Evolutionary conservation across 2,797 vertebrate species (phyloP).

Genomic region (Chanos chanos): DNA sequence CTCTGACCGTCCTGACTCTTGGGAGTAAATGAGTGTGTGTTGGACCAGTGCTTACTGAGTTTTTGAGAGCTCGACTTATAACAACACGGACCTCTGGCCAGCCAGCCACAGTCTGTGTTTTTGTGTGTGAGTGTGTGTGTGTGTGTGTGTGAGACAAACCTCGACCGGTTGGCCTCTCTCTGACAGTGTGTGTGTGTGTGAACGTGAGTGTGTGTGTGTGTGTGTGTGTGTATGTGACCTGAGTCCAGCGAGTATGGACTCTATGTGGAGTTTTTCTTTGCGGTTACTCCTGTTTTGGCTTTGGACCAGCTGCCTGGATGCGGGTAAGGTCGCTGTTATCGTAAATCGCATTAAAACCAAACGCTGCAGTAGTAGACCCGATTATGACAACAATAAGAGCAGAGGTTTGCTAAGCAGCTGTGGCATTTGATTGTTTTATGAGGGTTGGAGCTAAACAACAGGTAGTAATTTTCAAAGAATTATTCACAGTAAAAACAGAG

Average conservation of each 20-base stretch:
- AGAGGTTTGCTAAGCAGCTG: too few species aligned
- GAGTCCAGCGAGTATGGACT: constrained; percentile 62
- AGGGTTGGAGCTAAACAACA: too few species aligned
- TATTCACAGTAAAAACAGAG: too few species aligned
- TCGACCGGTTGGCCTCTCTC: too few species aligned
- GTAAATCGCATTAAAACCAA: not conserved
- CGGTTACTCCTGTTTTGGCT: constrained; percentile 51
- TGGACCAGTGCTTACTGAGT: too few species aligned
- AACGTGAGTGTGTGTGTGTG: not conserved
- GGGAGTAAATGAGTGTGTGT: constrained; percentile 4
- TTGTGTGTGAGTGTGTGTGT: not conserved
- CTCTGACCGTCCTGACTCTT: not conserved
- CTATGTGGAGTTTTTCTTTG: constrained; percentile 48
- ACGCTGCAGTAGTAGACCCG: not conserved
- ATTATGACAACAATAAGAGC: not conserved
- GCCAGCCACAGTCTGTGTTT: too few species aligned
- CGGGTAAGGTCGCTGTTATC: constrained; percentile 57
- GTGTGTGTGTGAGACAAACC: not conserved
- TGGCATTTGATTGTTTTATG: too few species aligned
- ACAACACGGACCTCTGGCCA: too few species aligned
- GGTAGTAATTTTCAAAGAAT: too few species aligned
- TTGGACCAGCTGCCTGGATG: constrained; percentile 45
- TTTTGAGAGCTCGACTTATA: too few species aligned
- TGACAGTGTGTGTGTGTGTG: constrained; percentile 4
- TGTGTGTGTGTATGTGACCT: constrained; percentile 34